Percentiles rank a stretch among this genome's conserved stretches.
Conservation (phyloP, 2,797 vertebrate genomes). For the Tadarida brasiliensis region DNA sequence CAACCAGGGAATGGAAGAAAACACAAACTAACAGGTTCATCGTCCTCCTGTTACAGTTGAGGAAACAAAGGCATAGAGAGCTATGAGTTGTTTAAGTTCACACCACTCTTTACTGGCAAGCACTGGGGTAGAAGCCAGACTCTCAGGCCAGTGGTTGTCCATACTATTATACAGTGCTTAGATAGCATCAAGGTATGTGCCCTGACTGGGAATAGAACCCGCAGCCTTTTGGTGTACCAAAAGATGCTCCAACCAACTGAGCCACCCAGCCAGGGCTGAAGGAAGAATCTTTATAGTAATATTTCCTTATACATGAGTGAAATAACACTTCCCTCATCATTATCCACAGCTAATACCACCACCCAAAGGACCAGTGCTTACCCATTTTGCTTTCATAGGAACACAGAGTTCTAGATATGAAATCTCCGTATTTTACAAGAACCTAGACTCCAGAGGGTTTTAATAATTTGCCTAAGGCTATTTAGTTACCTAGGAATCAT, state of each 20-base stretch:
- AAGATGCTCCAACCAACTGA: too few species aligned
- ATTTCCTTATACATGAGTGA: not conserved
- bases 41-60: not conserved
- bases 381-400: not conserved
- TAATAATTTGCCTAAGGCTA: not conserved
- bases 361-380: not conserved
- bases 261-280: too few species aligned
- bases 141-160: not conserved
- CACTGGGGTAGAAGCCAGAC: not conserved
- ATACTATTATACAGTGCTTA: not conserved
- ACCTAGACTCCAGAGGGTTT: not conserved
- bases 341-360: not conserved
- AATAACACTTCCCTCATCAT: not conserved
- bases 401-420: not conserved
- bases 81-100: not conserved
- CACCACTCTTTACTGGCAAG: not conserved
- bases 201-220: too few species aligned
- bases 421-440: not conserved
- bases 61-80: not conserved
- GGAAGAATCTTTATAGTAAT: not conserved
- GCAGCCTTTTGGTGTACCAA: too few species aligned
- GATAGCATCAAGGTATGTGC: not conserved
- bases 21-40: not conserved
- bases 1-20: not conserved
- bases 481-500: not conserved